phyloP scores from a whole-genome alignment of 2,888 invertebrate species.

The Drosophila meridionalis region DNA sequence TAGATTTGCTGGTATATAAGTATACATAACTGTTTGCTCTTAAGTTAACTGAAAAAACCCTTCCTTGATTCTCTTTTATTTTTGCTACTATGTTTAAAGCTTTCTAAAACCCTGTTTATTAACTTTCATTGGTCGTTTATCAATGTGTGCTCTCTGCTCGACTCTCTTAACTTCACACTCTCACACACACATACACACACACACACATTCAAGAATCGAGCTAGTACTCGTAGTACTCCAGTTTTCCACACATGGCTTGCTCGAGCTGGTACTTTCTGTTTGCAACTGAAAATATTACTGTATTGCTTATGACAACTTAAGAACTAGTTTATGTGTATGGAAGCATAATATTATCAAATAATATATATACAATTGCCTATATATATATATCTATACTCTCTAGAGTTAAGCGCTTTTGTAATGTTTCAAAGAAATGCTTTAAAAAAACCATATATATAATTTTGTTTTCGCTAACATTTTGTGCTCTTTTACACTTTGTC shows the following conservation, averaged over 20 bases:
- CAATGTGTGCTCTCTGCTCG: conserved; percentile 54
- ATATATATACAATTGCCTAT: conserved; percentile 21
- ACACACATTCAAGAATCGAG: conserved; percentile 16
- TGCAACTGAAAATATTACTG: conserved; percentile 56
- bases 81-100: conserved; percentile 29
- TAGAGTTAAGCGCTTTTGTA: conserved; percentile 71
- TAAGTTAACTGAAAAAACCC: neutral
- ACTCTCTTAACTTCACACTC: conserved; percentile 20
- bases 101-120: conserved; percentile 3
- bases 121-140: conserved; percentile 33
- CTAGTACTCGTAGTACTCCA: conserved; percentile 31
- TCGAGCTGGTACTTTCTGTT: conserved; percentile 42
- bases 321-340: conserved; percentile 55
- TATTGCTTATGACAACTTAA: conserved; percentile 52
- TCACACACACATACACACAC: conserved; percentile 24
- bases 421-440: conserved; percentile 64
- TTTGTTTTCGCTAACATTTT: conserved; percentile 46
- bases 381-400: conserved; percentile 29
- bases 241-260: conserved; percentile 41
- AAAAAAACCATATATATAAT: conserved; percentile 10
- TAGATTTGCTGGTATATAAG: conserved; percentile 2
- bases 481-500: conserved; percentile 31
- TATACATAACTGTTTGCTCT: conserved; percentile 1
- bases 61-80: neutral
- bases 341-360: conserved; percentile 32